Percentiles rank a stretch among this genome's conserved stretches.
Evolutionary conservation across 2,888 invertebrate genomes (phyloP).

Genomic region (Gandaritis pyraliata): DNA sequence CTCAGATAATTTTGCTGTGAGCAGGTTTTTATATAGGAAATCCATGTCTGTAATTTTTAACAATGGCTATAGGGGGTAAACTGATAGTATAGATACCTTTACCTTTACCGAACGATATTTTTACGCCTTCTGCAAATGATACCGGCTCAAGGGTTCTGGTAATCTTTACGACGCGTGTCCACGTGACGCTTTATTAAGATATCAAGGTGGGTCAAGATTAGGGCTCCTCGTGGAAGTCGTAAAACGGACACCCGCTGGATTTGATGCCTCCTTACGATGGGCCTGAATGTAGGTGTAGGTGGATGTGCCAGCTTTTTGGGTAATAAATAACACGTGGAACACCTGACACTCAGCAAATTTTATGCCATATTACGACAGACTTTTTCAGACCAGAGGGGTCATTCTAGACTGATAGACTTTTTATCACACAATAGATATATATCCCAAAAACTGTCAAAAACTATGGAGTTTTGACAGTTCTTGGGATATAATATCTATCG

Average conservation of each 20-base stretch:
- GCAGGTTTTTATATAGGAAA: too few species aligned
- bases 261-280: conserved; percentile 43
- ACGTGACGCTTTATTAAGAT: conserved; percentile 70
- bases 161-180: conserved; percentile 57
- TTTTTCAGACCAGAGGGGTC: too few species aligned
- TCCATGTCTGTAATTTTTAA: too few species aligned
- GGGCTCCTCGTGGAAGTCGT: conserved; percentile 56
- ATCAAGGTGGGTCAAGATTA: conserved; percentile 68
- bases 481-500: too few species aligned
- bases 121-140: conserved; percentile 24
- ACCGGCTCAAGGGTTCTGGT: conserved; percentile 38
- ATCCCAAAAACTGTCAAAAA: too few species aligned
- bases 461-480: too few species aligned
- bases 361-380: conserved; percentile 1
- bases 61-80: too few species aligned
- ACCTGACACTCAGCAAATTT: conserved; percentile 26
- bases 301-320: conserved; percentile 14
- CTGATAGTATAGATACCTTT: not conserved
- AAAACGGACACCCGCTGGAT: conserved; percentile 66
- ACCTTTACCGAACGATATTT: conserved; percentile 1
- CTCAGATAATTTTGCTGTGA: too few species aligned
- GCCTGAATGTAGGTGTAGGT: conserved; percentile 10
- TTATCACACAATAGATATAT: too few species aligned
- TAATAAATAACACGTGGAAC: conserved; percentile 21
- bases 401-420: too few species aligned